Evolutionary conservation across 2,113 vertebrate genomes (phyloP).

Genomic region (Pelodiscus sinensis): DNA sequence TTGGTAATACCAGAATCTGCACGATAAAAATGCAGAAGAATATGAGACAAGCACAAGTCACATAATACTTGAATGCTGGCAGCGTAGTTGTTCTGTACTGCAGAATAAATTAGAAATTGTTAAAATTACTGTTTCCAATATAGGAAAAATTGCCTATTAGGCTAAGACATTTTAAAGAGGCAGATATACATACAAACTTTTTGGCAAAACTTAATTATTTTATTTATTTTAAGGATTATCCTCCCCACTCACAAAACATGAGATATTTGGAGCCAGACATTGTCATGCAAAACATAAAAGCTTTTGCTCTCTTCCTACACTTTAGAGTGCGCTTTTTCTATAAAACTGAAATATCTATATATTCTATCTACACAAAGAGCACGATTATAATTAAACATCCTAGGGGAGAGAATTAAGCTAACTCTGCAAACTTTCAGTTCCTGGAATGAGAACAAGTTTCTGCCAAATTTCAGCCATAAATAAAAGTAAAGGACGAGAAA

Average conservation of each 20-base stretch:
- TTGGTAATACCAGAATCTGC: constrained; percentile 94
- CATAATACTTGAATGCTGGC: constrained; percentile 96
- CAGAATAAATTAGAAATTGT: constrained; percentile 24
- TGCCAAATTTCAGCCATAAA: neutral
- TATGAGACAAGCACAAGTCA: constrained; percentile 95
- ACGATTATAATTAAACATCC: neutral
- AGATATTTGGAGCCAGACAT: fast-evolving
- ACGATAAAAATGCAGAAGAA: constrained; percentile 97
- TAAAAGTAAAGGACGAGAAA: neutral
- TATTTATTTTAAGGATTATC: neutral
- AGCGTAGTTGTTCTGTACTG: constrained; percentile 96
- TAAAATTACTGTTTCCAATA: neutral
- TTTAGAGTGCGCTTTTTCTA: neutral
- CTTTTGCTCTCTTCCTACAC: neutral
- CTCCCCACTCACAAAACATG: neutral
- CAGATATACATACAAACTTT: fast-evolving
- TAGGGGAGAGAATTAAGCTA: neutral
- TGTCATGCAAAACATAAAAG: neutral
- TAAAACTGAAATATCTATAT: neutral
- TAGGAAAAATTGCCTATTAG: neutral
- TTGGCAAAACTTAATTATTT: neutral
- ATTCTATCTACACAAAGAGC: neutral
- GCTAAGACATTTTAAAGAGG: neutral
- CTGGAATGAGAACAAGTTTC: neutral
- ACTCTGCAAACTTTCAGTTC: neutral